Evolutionary conservation across 2,888 invertebrate species (phyloP).

Genomic region (Aricia artaxerxes): DNA sequence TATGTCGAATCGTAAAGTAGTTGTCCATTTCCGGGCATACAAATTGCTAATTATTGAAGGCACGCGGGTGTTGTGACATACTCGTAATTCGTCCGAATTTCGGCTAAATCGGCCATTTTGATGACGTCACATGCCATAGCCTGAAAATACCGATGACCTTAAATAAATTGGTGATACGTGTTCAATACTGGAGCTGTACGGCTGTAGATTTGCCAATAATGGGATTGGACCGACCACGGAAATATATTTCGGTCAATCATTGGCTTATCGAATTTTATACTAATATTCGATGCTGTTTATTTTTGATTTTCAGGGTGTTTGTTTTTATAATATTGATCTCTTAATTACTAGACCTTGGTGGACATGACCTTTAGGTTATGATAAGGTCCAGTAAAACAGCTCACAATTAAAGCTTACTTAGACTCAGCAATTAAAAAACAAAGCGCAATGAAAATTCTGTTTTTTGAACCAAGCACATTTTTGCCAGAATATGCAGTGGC

Average conservation of each 20-base stretch:
- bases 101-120: conserved; percentile 17
- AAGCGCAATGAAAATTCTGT: too few species aligned
- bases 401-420: too few species aligned
- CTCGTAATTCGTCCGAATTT: conserved; percentile 20
- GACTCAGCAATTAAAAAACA: too few species aligned
- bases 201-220: conserved; percentile 26
- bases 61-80: neutral
- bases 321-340: neutral
- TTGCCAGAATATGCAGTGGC: too few species aligned
- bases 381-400: too few species aligned
- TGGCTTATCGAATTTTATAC: neutral
- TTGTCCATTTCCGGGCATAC: neutral
- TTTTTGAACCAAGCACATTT: too few species aligned
- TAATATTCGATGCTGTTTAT: neutral
- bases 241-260: conserved; percentile 1
- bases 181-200: conserved; percentile 35
- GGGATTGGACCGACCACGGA: neutral
- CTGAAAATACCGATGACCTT: conserved; percentile 30
- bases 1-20: conserved; percentile 1
- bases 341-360: too few species aligned
- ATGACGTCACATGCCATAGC: conserved; percentile 16
- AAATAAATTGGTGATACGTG: conserved; percentile 44
- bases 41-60: conserved; percentile 18
- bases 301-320: neutral
- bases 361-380: too few species aligned